Evolutionary conservation across 2,888 invertebrate species (phyloP).

Genomic region (Drosophila melanocephala): DNA sequence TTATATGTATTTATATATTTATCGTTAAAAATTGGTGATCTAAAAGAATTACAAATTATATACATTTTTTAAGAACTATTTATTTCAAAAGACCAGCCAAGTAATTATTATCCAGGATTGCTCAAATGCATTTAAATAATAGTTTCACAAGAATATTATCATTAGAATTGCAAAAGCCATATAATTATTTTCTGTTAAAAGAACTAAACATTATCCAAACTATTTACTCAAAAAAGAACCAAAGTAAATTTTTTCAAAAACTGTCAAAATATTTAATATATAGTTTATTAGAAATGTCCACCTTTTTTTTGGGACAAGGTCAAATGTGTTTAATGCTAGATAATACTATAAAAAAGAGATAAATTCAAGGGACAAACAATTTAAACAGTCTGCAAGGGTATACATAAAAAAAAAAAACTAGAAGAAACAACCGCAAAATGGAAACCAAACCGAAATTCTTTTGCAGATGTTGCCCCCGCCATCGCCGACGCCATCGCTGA

Average conservation of each 20-base stretch:
- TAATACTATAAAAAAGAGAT: not conserved
- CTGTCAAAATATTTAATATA: not conserved
- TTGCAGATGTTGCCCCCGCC: conserved; percentile 74
- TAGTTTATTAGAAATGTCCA: not conserved
- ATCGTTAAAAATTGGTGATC: not conserved
- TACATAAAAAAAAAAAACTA: conserved; percentile 9
- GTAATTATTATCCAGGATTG: not conserved
- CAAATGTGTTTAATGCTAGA: not conserved
- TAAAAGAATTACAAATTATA: not conserved
- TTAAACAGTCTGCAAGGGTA: conserved; percentile 3
- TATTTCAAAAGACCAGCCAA: too few species aligned
- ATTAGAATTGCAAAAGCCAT: too few species aligned
- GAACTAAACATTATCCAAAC: not conserved
- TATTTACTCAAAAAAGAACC: not conserved
- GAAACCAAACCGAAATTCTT: conserved; percentile 50
- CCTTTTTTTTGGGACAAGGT: not conserved
- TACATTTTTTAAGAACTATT: not conserved
- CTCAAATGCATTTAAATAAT: not conserved
- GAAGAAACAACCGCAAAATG: conserved; percentile 26
- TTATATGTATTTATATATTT: not conserved
- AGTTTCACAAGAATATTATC: too few species aligned
- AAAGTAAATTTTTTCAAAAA: not conserved
- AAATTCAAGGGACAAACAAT: not conserved
- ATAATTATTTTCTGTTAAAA: not conserved
- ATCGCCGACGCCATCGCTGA: conserved; percentile 82